Evolutionary conservation across 2,888 invertebrate species (phyloP).

Genomic region (Papilio protenor): DNA sequence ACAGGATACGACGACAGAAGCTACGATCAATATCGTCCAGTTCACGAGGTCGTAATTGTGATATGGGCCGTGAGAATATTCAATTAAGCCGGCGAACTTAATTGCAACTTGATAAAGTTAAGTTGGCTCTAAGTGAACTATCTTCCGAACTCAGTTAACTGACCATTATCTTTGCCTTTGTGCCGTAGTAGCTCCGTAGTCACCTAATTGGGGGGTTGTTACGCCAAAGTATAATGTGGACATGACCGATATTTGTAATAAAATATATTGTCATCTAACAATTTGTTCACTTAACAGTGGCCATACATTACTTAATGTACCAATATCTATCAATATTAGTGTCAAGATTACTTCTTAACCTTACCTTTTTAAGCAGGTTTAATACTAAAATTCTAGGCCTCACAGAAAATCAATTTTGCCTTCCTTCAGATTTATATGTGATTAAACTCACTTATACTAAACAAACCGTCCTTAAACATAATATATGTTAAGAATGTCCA

Average conservation of each 20-base stretch:
- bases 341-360: background rate
- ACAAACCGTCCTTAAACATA: background rate
- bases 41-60: constrained; percentile 80
- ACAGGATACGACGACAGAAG: constrained; percentile 38
- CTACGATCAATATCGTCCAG: constrained; percentile 69
- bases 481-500: constrained; percentile 40
- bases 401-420: background rate
- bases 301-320: background rate
- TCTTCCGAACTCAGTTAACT: constrained; percentile 83
- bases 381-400: background rate
- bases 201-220: constrained; percentile 79
- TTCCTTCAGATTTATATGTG: background rate
- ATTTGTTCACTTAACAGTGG: background rate
- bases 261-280: background rate
- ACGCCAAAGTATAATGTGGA: constrained; percentile 55
- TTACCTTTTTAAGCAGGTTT: background rate
- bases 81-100: constrained; percentile 80
- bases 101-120: constrained; percentile 83
- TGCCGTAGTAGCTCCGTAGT: constrained; percentile 71
- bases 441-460: background rate
- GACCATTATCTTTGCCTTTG: constrained; percentile 84
- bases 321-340: background rate
- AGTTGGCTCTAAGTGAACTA: constrained; percentile 81
- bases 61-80: constrained; percentile 81
- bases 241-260: constrained; percentile 42